Base-by-base conservation (phyloP, 2,888 invertebrate species). In the Pristionchus japonicus region DNA sequence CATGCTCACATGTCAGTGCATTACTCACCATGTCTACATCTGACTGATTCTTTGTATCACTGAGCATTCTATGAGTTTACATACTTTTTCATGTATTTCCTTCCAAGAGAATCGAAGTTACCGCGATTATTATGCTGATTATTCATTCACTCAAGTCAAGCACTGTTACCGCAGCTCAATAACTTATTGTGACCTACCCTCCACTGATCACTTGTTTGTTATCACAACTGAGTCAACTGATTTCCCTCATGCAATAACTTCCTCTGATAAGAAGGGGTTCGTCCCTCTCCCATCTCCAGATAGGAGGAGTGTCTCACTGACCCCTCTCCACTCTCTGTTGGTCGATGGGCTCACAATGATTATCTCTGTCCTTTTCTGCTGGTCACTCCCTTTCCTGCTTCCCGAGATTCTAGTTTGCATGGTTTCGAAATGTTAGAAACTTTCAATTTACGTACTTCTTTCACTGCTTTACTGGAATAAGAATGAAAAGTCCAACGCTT, bases 251-350 rank as follows among this genome's bases (percentile, higher is more conserved):
- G 70, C 37, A 15, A 70, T 70, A 70, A 43, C 77, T 77, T 47
- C 82, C 82, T 82, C n/a, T 82, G 49, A 49, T 52, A 31, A 80
- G n/a, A n/a, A n/a, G n/a, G 49, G 37, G 47, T 27, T 27, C 17
- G 47, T 23, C 13, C 40, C 37, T n/a, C n/a, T n/a, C n/a, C n/a
- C n/a, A n/a, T n/a, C n/a, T 40, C 43, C 77, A 20, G 34, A n/a
- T 49, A 37, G 37, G 23, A 70, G 80, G 49, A 80, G 47, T 47
- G 47, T 77, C 37, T 77, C 77, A 77, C 47, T 80, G 80, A 27
- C 85, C 47, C 61, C 83, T 40, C 57, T 40, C 31, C 37, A 31
- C n/a, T 61, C n/a, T 40, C 61, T 64, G 40, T 64, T 47, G 64
- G 61, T 64, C 17, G 27, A 64, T 47, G 31, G 34, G 82, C 82